Base-by-base conservation (phyloP, 1,140 invertebrate species). In the Drosophila nannoptera region DNA sequence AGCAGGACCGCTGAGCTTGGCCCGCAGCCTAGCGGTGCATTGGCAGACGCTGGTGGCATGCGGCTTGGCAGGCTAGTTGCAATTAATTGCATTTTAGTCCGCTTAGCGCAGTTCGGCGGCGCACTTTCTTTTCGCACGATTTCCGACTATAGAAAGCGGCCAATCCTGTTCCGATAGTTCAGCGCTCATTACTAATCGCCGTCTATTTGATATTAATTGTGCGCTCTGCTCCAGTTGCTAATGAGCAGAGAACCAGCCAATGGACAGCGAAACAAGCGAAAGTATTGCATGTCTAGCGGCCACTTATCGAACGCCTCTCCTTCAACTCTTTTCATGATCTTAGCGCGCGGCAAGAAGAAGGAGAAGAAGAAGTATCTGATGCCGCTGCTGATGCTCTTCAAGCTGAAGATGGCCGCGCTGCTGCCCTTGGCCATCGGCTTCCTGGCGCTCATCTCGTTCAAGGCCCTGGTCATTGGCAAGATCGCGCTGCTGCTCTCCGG, bases 401-500 rank as follows among this genome's bases (percentile, higher is more conserved):
- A 95, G 87, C 87, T 96, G 87, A 96, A 96, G 91, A 94, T 94
- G 62, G 94, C 94, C 58, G 92, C 93, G 14, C 91, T 96, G 31
- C 93, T 95, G 75, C 95, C 95, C 14, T 90, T 96, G 61, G 92
- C 93, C 67, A 91, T 96, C 9, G 95, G 94, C 67, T 94, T 92
- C 81, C 91, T 96, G 55, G 95, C 94, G 7, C 91, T 96, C n/a
- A 91, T 95, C 33, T 94, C 95, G 5, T 93, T 95, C 91, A 96
- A 96, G 90, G 95, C 95, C 12, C 91, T 96, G 53, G 90, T 96
- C 48, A 92, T 96, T 71, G 94, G 94, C 87, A 96, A 96, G 90
- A 91, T 96, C 63, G 94, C 95, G 7, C 91, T 96, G 7, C 92
- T 95, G 43, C 92, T 96, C 56, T 93, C 94, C 67, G 92, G 92